Evolutionary conservation across 1,140 invertebrate genomes (phyloP), one percentile per base, ranked within the genome.

Genomic region (Sinonovacula constricta): DNA sequence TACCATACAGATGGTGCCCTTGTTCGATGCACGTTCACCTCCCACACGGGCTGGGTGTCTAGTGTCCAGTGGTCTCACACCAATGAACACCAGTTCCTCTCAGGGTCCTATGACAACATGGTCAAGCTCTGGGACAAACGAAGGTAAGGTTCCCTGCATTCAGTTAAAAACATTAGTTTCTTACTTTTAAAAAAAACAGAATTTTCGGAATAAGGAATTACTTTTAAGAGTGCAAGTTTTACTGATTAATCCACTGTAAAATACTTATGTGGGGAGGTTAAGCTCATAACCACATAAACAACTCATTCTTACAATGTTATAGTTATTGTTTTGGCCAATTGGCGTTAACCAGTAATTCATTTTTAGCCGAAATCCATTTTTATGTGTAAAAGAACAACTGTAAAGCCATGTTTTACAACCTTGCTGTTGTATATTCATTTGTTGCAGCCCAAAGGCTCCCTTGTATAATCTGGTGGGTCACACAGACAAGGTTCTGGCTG

Each of bases 71-170:
- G 98, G 98, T 97, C 96, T 0, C 94, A 93, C n/a, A 94, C 93
- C 0, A 92, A 95, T 81, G 94, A 97, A 87, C 92, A 97, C 88
- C 92, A 97, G 15, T 99, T 99, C 91, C 93, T 99, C 2, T 99
- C 97, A 14, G 97, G 96, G 3, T 95, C 96, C 18, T 97, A 98
- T 90, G 98, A 99, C 90, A 94, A 94, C 71, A 90, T 95, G 39
- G 93, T 98, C 28, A 99, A 99, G 92, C 91, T 99, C 39, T 99
- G 98, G 98, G 98, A 99, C 89, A 95, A 94, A 3, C 93, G 98
- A 91, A 97, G 95, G 95, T 95, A 82, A 79, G 54, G 2, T 39
- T 53, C n/a, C n/a, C n/a, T n/a, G n/a, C n/a, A n/a, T n/a, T n/a
- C n/a, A n/a, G n/a, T n/a, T n/a, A n/a, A n/a, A n/a, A n/a, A n/a